Conservation (phyloP, 2,113 vertebrate genomes). For the Pelodiscus sinensis region DNA sequence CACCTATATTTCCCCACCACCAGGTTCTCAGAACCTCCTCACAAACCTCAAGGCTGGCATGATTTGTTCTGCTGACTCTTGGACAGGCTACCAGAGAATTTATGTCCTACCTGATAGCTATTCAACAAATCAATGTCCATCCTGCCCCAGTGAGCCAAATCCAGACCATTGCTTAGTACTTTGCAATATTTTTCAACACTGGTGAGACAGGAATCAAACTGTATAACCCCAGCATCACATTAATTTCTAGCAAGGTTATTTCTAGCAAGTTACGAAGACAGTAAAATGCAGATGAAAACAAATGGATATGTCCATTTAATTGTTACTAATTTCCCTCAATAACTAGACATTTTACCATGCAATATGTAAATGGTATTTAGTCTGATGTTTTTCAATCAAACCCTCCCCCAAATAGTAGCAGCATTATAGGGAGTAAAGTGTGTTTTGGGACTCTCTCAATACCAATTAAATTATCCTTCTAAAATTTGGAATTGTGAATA, state of each 20-base stretch:
- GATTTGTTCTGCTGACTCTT: background rate
- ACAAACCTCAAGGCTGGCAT: background rate
- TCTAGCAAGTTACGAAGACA: background rate
- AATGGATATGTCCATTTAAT: background rate
- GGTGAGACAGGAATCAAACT: too few relatives aligned
- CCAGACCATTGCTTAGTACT: background rate
- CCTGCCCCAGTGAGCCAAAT: background rate
- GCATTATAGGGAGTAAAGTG: too few relatives aligned
- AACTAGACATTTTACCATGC: too few relatives aligned
- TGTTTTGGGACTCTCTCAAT: background rate
- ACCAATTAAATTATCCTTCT: background rate
- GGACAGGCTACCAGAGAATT: background rate
- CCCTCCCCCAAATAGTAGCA: too few relatives aligned
- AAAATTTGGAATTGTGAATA: background rate
- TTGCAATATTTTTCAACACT: too few relatives aligned
- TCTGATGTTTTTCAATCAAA: too few relatives aligned
- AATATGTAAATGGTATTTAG: too few relatives aligned
- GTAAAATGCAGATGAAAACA: background rate
- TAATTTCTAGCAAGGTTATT: background rate
- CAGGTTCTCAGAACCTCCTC: background rate
- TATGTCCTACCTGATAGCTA: background rate
- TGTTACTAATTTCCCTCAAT: background rate
- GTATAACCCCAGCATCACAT: background rate
- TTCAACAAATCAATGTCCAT: background rate
- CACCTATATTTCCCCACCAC: background rate